phyloP scores from a whole-genome alignment of 1,140 invertebrate genomes.

The Zaprionus ghesquierei region DNA sequence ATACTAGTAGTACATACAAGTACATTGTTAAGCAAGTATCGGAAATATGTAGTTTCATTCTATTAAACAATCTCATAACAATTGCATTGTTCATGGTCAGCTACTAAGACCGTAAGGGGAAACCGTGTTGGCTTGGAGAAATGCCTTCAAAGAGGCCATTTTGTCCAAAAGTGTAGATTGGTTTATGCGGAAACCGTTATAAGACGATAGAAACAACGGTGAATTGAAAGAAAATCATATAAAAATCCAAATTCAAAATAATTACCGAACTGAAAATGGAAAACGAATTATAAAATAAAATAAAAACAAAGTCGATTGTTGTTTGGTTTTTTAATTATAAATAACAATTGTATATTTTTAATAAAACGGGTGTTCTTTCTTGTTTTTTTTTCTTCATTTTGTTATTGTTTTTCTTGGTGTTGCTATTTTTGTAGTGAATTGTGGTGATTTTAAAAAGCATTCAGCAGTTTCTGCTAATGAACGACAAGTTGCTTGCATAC shows the following conservation, averaged over 20 bases:
- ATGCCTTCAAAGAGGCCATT: constrained; percentile 3
- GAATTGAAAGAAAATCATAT: constrained; percentile 13
- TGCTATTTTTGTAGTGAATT: constrained; percentile 41
- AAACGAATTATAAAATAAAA: constrained; percentile 39
- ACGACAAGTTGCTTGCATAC: constrained; percentile 4
- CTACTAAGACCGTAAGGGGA: constrained; percentile 52
- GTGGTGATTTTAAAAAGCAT: constrained; percentile 46
- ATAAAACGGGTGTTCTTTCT: constrained; percentile 70
- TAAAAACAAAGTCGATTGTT: constrained; percentile 69
- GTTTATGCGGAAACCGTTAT: constrained; percentile 41
- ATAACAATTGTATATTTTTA: constrained; percentile 81
- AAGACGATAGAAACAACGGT: neutral
- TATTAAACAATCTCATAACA: neutral
- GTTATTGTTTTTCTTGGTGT: constrained; percentile 26
- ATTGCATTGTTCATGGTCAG: constrained; percentile 18
- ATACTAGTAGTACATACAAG: constrained; percentile 8
- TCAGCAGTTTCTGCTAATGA: constrained; percentile 38
- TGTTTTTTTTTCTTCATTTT: constrained; percentile 30
- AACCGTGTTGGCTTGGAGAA: constrained; percentile 49
- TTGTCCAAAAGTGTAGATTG: neutral
- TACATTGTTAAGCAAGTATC: neutral
- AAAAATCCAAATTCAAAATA: neutral
- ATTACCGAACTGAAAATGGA: constrained; percentile 18
- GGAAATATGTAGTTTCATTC: neutral
- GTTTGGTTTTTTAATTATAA: constrained; percentile 80